Percentiles rank a stretch among this genome's conserved stretches.
Conservation (phyloP, 2,797 vertebrate genomes). For the Neopelma chrysocephalum region DNA sequence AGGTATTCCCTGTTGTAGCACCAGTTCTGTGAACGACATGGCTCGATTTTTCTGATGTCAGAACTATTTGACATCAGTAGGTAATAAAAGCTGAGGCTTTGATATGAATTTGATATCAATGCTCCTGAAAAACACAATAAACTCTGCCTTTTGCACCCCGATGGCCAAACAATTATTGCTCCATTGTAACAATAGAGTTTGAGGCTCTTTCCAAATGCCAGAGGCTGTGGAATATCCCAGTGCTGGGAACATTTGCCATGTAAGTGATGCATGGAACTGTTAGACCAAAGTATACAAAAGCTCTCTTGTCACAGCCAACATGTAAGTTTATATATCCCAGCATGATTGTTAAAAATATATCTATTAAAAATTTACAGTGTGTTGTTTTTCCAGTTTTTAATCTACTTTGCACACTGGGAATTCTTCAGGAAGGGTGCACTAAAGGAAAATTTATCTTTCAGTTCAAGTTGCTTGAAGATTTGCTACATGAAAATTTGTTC, state of each 20-base stretch:
- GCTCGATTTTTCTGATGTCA: background rate
- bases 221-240: background rate
- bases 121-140: background rate
- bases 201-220: background rate
- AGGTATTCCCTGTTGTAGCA: background rate
- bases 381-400: background rate
- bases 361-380: background rate
- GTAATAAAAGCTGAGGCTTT: background rate
- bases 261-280: background rate
- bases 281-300: background rate
- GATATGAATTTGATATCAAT: background rate
- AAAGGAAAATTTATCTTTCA: background rate
- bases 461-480: background rate
- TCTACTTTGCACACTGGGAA: background rate
- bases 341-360: background rate
- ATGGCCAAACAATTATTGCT: background rate
- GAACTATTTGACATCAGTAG: background rate
- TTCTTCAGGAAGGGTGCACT: background rate
- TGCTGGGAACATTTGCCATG: background rate
- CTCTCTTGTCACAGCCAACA: background rate
- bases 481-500: background rate
- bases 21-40: rapidly evolving
- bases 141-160: background rate
- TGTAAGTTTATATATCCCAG: background rate
- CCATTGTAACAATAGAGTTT: background rate